Evolutionary conservation across 2,113 vertebrate genomes (phyloP), one percentile per base, ranked within the genome.

Genomic region (Pipra filicauda): DNA sequence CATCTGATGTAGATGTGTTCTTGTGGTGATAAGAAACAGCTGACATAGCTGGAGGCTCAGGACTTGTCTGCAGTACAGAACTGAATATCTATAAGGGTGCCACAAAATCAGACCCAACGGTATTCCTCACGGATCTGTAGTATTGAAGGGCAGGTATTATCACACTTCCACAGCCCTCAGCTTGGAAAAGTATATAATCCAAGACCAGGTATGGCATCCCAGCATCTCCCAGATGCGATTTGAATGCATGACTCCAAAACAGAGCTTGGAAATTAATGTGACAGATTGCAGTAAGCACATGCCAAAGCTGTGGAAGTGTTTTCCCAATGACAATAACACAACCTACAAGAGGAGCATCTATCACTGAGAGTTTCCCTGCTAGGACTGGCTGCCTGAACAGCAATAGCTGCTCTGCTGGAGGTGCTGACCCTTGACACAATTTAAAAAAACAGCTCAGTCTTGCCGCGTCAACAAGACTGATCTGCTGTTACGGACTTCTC

Each of bases 401-500:
- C 4, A 1, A 6, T 23, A 61, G 23, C 57, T 66, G 24, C 41
- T 73, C n/a, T 44, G 13, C 37, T 82, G 22, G 17, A 9, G 8
- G 16, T 43, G 37, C 72, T 73, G 41, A 18, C 31, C 49, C 62
- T 15, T 15, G 31, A 71, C 18, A 33, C 16, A 22, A 46, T 58
- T 69, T 41, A 0, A 12, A 55, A 31, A 35, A 82, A 13, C 20
- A 13, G 4, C 41, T 91, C 52, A 6, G 13, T 61, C 35, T 48
- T 69, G 57, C 37, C 54, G 41, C 0, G 0, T 15, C 9, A 6
- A 57, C 10, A n/a, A 76, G 41, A 37, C 49, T 70, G 66, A 54
- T 66, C 44, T 15, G 4, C 33, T 37, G n/a, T 59, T 85, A 39
- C 24, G 5, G 4, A 24, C 52, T 81, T 84, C 28, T 35, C 41